Base-by-base conservation (phyloP, 2,888 invertebrate species). In the Macrophya annulata region DNA sequence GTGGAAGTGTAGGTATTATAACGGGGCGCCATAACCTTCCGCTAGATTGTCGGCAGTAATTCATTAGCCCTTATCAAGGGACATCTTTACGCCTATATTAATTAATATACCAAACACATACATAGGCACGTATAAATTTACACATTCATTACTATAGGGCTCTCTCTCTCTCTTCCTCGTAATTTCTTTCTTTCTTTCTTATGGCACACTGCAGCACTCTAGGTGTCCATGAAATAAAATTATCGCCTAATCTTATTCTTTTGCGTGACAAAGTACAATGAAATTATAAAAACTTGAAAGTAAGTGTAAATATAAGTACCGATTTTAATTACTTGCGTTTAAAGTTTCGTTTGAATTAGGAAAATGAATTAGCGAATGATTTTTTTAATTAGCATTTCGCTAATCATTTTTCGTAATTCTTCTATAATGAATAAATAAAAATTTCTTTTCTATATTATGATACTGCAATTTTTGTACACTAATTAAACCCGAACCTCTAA, bases 1-100 rank as follows among this genome's bases (percentile, higher is more conserved):
- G 62, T 62, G 25, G 25, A 62, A 12, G 62, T 62, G 62, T 59
- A n/a, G 17, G 3, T 25, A 9, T 25, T 62, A 25, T 21, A n/a
- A 72, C 40, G 71, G 37, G 71, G 40, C n/a, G 12, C 76, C 45
- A 76, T 48, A 76, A 76, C 76, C 76, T 76, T 76, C 25, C 76
- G 45, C 76, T 48, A 76, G 76, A 76, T 48, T 40, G 76, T 76
- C 21, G 21, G 76, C 45, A n/a, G 71, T 45, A 12, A 40, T 79
- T 51, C 79, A 31, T 55, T 37, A 55, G 76, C 12, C 76, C 45
- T 48, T 76, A 25, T 76, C 43, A 21, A 48, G 21, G 48, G 25
- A 37, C 37, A 79, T 79, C 51, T 79, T 55, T 48, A 45, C 48
- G 45, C 76, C 1, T 31, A 48, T 76, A 48, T 45, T 43, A 40